phyloP scores from a whole-genome alignment of 2,888 invertebrate species.

The Cryptocephalus primarius region DNA sequence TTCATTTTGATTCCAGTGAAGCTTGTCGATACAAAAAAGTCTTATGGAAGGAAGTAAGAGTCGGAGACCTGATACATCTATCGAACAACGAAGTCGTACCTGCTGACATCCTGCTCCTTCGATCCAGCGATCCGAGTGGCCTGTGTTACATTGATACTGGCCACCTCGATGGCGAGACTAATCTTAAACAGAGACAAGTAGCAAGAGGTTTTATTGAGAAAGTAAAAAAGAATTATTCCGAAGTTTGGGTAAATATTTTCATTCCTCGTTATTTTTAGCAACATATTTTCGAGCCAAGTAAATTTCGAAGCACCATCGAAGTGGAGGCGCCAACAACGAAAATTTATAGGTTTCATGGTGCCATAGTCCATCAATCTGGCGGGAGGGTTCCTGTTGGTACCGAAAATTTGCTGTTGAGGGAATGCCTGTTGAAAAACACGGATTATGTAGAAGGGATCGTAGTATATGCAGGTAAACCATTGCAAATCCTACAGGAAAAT shows the following conservation, averaged over 20 bases:
- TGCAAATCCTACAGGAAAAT: neutral
- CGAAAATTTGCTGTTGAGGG: conserved; percentile 84
- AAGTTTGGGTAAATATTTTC: neutral
- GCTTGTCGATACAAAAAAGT: conserved; percentile 71
- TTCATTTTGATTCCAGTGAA: conserved; percentile 44
- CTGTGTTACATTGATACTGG: conserved; percentile 92
- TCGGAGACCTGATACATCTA: conserved; percentile 89
- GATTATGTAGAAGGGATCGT: conserved; percentile 95
- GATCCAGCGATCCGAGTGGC: conserved; percentile 80
- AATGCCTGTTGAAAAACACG: conserved; percentile 92
- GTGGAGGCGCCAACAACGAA: conserved; percentile 93
- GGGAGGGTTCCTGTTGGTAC: conserved; percentile 71
- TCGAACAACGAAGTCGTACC: conserved; percentile 95
- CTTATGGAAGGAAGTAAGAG: conserved; percentile 82
- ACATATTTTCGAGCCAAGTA: conserved; percentile 62
- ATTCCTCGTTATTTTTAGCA: conserved; percentile 40
- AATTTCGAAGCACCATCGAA: conserved; percentile 76
- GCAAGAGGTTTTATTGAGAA: conserved; percentile 64
- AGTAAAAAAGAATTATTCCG: conserved; percentile 34
- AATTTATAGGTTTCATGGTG: conserved; percentile 89
- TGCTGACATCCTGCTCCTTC: conserved; percentile 84
- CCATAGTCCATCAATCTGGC: conserved; percentile 70
- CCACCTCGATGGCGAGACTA: conserved; percentile 93
- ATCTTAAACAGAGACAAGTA: conserved; percentile 84
- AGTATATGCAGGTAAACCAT: conserved; percentile 68